A percentile compares a stretch with the other conserved stretches of the same genome.
phyloP scores from a whole-genome alignment of 2,888 invertebrate genomes.

The Cerastis leucographa region DNA sequence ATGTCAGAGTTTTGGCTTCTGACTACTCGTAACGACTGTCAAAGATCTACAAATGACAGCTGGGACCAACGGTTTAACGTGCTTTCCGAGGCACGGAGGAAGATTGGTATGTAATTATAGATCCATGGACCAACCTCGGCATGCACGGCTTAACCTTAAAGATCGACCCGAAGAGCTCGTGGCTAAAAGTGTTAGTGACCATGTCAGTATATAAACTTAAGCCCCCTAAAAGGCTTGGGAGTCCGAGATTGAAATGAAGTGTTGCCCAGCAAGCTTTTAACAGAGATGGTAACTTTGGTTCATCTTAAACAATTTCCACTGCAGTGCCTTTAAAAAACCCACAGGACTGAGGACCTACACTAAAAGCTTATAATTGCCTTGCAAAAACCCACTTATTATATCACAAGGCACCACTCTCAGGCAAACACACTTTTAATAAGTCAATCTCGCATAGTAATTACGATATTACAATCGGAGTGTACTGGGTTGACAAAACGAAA shows the following conservation, averaged over 20 bases:
- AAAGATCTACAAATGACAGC: too few species aligned
- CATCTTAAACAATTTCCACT: not conserved
- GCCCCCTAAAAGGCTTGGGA: not conserved
- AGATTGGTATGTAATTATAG: too few species aligned
- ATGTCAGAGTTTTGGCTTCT: too few species aligned
- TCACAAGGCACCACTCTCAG: not conserved
- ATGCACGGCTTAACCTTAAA: too few species aligned
- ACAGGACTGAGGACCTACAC: not conserved
- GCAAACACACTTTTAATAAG: conserved; percentile 27
- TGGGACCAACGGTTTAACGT: too few species aligned
- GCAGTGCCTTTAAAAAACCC: not conserved
- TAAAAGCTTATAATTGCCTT: not conserved
- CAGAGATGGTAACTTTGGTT: not conserved
- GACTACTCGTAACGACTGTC: too few species aligned
- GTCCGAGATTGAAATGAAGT: not conserved
- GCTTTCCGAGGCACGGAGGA: too few species aligned
- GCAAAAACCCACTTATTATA: conserved; percentile 10
- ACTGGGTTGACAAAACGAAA: conserved; percentile 55
- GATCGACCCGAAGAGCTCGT: too few species aligned
- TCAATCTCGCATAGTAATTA: conserved; percentile 43
- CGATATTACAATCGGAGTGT: conserved; percentile 16
- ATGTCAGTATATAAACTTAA: too few species aligned
- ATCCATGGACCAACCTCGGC: too few species aligned
- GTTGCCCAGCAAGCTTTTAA: not conserved
- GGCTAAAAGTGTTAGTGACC: too few species aligned